Evolutionary conservation across 2,888 invertebrate species (phyloP), one percentile per base, ranked within the genome.

Genomic region (Drosophila helvetica): DNA sequence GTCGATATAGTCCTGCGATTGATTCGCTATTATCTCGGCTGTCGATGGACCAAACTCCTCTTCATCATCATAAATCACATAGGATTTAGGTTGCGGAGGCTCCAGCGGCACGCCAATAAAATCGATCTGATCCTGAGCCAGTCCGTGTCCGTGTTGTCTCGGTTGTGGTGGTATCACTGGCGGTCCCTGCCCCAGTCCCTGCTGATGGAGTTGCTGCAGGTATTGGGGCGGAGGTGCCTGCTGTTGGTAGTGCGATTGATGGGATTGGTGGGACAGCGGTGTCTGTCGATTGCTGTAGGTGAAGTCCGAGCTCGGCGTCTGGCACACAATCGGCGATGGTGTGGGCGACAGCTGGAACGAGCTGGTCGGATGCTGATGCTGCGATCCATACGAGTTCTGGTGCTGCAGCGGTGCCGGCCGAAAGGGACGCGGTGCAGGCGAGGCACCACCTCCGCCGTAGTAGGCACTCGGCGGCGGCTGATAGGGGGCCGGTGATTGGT

Each of bases 1-100:
- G 91, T 98, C 98, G 77, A 98, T 95, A 92, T 98, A 98, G 92
- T 98, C 98, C 93, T 98, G 98, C 69, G 97, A 97, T 93, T 98
- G 98, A 91, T 96, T 96, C 74, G 97, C 97, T 86, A 98, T 97
- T 86, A 97, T 97, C 92, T 97, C 97, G 52, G 97, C 97, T 18
- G 97, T 97, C 68, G 97, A 96, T 10, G 96, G 96, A 50, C 97
- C 96, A 80, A 95, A 93, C 77, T 96, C 95, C 90, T 95, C 96
- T 64, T 96, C 96, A 55, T 95, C 94, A 88, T 94, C 94, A 86
- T 91, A 91, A 88, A 92, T 79, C 77, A 94, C 93, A 82, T 94
- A 93, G 75, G 94, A 93, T 93, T 93, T 93, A 78, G 94, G 94
- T 85, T 94, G 93, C 78, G 93, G 95, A 77, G 96, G 96, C 90